A percentile compares a stretch with the other conserved stretches of the same genome.
Evolutionary conservation across 2,888 invertebrate genomes (phyloP).

Genomic region (Diarsia dahlii): DNA sequence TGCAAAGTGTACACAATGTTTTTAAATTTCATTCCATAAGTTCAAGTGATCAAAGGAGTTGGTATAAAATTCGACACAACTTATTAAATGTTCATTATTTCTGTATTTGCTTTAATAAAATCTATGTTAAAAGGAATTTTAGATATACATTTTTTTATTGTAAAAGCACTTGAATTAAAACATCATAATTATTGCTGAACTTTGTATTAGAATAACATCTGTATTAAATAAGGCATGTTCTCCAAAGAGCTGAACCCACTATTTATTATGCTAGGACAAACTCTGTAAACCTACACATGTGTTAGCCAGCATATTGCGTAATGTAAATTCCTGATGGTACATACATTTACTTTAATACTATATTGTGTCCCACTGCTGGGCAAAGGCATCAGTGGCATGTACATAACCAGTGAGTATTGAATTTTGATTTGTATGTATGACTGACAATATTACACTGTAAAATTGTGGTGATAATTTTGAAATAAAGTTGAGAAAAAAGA

Average conservation of each 20-base stretch:
- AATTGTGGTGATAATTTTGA: constrained; percentile 86
- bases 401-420: constrained; percentile 64
- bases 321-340: constrained; percentile 56
- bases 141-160: constrained; percentile 60
- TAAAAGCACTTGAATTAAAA: constrained; percentile 51
- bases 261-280: constrained; percentile 63
- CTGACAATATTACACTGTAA: constrained; percentile 85
- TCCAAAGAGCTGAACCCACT: constrained; percentile 59
- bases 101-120: constrained; percentile 68
- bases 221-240: constrained; percentile 53
- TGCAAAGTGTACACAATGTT: constrained; percentile 73
- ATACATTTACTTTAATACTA: constrained; percentile 51
- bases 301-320: constrained; percentile 47
- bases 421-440: constrained; percentile 73
- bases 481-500: constrained; percentile 80
- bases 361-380: no score
- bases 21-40: constrained; percentile 87
- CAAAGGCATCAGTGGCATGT: constrained; percentile 61
- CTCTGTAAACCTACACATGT: constrained; percentile 37
- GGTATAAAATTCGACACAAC: constrained; percentile 65
- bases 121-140: constrained; percentile 64
- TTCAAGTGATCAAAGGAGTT: constrained; percentile 72
- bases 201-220: constrained; percentile 41
- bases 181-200: constrained; percentile 45
- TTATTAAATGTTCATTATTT: constrained; percentile 71